A percentile compares a stretch with the other conserved stretches of the same genome.
Evolutionary conservation across 2,888 invertebrate genomes (phyloP).

Genomic region (Ctena decussata): DNA sequence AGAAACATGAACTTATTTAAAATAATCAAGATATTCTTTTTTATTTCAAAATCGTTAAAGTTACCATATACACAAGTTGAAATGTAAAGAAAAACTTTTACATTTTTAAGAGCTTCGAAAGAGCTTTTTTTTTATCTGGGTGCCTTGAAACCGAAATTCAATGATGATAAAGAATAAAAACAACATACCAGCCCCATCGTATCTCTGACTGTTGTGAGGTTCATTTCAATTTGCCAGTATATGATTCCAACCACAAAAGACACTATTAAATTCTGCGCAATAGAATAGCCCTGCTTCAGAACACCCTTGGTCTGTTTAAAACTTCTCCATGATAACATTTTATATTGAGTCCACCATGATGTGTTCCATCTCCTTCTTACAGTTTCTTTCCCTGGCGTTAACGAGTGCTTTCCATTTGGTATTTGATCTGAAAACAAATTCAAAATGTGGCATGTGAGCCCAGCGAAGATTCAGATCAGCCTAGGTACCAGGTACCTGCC

Average conservation of each 20-base stretch:
- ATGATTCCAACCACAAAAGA: constrained; percentile 91
- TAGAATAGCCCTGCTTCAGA: constrained; percentile 92
- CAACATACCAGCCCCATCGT: constrained; percentile 91
- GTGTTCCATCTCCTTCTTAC: constrained; percentile 90
- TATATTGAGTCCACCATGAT: constrained; percentile 92
- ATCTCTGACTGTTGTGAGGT: constrained; percentile 92
- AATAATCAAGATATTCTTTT: no score
- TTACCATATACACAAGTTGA: no score
- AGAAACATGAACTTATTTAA: no score
- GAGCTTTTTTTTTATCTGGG: no score
- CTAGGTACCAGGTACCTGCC: no score
- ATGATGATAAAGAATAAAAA: no score
- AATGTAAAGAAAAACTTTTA: no score
- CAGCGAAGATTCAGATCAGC: no score
- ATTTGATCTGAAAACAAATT: not conserved
- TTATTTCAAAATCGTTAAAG: no score
- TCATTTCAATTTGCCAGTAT: constrained; percentile 92
- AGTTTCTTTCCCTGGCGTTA: not conserved
- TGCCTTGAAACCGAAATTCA: no score
- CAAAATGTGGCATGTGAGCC: no score
- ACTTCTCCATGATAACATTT: constrained; percentile 92
- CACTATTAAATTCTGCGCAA: constrained; percentile 90
- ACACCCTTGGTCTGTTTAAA: constrained; percentile 89
- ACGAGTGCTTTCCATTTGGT: not conserved
- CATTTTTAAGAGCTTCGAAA: no score